Percentiles rank a stretch among this genome's conserved stretches.
phyloP scores from a whole-genome alignment of 2,797 vertebrate species.

The Chromis chromis region DNA sequence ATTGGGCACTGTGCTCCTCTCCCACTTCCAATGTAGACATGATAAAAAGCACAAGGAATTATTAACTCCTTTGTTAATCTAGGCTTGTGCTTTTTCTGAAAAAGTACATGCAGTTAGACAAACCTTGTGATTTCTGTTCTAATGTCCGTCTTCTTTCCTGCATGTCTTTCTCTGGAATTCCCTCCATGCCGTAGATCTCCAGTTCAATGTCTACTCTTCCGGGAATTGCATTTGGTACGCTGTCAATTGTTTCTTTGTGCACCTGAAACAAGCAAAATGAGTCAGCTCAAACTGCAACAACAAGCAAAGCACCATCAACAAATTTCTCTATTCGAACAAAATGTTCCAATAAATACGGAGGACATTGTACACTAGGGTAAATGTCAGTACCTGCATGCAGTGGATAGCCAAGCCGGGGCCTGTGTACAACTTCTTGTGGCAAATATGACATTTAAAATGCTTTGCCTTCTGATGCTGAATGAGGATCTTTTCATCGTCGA shows the following conservation, averaged over 20 bases:
- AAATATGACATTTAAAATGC: slow-evolving; percentile 99
- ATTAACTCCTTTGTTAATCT: neutral
- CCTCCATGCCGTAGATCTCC: slow-evolving; percentile 99
- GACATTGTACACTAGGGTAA: neutral
- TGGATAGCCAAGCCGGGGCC: slow-evolving; percentile 98
- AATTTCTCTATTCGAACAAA: neutral
- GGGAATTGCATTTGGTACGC: slow-evolving; percentile 98
- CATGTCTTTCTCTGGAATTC: slow-evolving; percentile 99
- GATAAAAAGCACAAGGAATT: no score
- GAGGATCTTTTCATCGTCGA: slow-evolving; percentile 99
- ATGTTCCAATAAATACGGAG: neutral
- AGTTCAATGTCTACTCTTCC: slow-evolving; percentile 97
- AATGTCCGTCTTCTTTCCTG: slow-evolving; percentile 93
- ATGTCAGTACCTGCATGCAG: slow-evolving; percentile 94
- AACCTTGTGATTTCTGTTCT: slow-evolving; percentile 98
- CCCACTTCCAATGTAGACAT: no score
- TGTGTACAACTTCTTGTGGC: slow-evolving; percentile 98
- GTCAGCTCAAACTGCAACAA: neutral
- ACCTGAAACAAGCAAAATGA: slow-evolving; percentile 84
- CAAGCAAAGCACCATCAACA: neutral
- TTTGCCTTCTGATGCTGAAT: slow-evolving; percentile 99
- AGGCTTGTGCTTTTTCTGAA: no score
- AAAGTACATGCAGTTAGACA: neutral
- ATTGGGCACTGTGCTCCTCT: neutral
- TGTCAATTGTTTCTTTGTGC: slow-evolving; percentile 98